These are phyloP conservation scores for Rhagonycha fulva DNA, from an alignment of 2,888 invertebrate species.

Conservation along the genomic window DNA sequence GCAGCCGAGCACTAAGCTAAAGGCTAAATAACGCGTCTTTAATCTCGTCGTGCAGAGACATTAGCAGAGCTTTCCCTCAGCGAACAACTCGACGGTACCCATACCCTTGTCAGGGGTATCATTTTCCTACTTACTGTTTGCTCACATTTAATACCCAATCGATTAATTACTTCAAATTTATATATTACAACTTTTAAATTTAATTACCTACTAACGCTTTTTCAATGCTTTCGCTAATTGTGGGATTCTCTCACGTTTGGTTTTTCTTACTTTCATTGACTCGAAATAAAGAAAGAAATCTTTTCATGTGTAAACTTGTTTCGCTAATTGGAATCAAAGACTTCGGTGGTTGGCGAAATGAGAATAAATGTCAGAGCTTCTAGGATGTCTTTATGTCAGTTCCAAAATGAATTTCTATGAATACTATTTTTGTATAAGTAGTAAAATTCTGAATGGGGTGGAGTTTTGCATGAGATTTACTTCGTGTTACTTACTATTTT, in stretches of 20 bases:
- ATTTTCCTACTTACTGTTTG: constrained; percentile 24
- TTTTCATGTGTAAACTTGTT: too few relatives aligned
- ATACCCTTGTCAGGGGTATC: constrained; percentile 15
- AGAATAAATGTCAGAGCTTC: too few relatives aligned
- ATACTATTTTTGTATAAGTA: too few relatives aligned
- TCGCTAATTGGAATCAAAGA: too few relatives aligned
- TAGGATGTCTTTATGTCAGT: too few relatives aligned
- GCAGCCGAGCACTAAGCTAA: constrained; percentile 51
- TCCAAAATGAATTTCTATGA: too few relatives aligned
- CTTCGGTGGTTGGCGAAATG: too few relatives aligned
- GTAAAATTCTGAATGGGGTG: too few relatives aligned
- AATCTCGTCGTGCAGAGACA: constrained; percentile 47
- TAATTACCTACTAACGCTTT: not conserved
- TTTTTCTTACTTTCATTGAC: not conserved
- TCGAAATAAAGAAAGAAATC: too few relatives aligned
- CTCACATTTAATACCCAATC: constrained; percentile 4
- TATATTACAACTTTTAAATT: not conserved
- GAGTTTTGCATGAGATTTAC: too few relatives aligned
- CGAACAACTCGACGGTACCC: constrained; percentile 24
- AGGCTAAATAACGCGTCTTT: constrained; percentile 54
- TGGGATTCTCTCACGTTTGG: not conserved
- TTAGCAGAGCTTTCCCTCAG: constrained; percentile 36
- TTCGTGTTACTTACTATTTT: too few relatives aligned
- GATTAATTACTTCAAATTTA: not conserved
- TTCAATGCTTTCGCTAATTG: not conserved